Percentiles rank a stretch among this genome's conserved stretches.
Evolutionary conservation across 2,797 vertebrate genomes (phyloP).

Genomic region (Sebastes baramenuke): DNA sequence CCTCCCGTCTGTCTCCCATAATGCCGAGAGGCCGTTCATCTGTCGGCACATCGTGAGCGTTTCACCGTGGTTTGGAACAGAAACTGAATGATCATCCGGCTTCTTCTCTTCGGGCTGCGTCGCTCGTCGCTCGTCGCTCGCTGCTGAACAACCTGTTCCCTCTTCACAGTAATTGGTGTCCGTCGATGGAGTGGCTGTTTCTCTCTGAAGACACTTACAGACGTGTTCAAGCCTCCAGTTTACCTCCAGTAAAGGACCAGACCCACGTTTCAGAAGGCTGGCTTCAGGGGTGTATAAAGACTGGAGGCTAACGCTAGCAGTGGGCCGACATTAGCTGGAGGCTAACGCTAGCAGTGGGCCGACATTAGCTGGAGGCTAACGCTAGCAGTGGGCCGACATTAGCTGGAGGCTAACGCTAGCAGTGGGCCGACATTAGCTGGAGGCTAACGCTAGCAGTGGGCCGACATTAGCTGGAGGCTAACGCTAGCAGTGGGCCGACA

Average conservation of each 20-base stretch:
- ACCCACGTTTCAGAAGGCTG: background rate
- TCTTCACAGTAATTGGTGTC: constrained; percentile 20
- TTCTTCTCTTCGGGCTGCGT: background rate
- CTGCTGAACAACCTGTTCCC: constrained; percentile 24
- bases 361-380: too few species aligned
- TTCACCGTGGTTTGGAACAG: background rate
- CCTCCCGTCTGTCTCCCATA: background rate
- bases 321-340: too few species aligned
- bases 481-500: too few species aligned
- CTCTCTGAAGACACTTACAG: constrained; percentile 13
- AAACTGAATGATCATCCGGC: background rate
- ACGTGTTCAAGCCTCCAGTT: background rate
- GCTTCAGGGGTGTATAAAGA: too few species aligned
- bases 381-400: too few species aligned
- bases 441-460: too few species aligned
- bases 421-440: too few species aligned
- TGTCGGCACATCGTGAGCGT: background rate
- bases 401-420: too few species aligned
- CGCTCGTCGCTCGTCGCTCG: too few species aligned
- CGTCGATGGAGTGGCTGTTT: background rate
- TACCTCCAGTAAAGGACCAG: background rate
- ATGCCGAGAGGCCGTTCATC: background rate
- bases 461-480: too few species aligned
- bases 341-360: too few species aligned
- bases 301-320: too few species aligned